Conservation (phyloP, 2,797 vertebrate genomes). For the Sphaeramia orbicularis region DNA sequence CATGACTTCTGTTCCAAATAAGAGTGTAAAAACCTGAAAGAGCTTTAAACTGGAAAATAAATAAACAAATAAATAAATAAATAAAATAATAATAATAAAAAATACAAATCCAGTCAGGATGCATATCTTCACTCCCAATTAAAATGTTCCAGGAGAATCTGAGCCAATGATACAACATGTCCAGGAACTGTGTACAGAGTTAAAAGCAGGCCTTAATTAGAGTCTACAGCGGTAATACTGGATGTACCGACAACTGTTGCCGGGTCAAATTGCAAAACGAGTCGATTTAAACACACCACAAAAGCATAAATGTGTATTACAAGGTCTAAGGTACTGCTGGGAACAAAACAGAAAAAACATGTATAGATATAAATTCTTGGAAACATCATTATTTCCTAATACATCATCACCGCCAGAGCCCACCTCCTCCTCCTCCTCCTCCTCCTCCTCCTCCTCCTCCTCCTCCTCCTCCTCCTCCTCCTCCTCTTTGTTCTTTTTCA, state of each 20-base stretch:
- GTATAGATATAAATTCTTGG: slow-evolving; percentile 17
- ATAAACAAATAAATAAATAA: no score
- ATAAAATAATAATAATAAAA: neutral
- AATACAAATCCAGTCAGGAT: slow-evolving; percentile 24
- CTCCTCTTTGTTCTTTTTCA: slow-evolving; percentile 23
- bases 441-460: slow-evolving; percentile 24
- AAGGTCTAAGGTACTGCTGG: neutral
- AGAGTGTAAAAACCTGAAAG: slow-evolving; percentile 24
- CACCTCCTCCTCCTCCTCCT: no score
- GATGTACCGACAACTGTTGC: neutral
- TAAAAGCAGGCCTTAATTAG: slow-evolving; percentile 20
- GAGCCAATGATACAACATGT: neutral
- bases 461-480: no score
- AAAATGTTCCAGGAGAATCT: slow-evolving; percentile 32
- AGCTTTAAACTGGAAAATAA: slow-evolving; percentile 16
- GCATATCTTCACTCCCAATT: slow-evolving; percentile 38
- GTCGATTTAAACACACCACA: neutral
- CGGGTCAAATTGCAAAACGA: slow-evolving; percentile 14
- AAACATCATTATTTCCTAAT: slow-evolving; percentile 8
- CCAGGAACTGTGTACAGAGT: neutral
- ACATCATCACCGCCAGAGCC: slow-evolving; percentile 4
- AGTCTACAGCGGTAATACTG: neutral
- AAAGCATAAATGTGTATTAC: slow-evolving; percentile 5
- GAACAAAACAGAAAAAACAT: slow-evolving; percentile 1
- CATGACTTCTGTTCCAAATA: slow-evolving; percentile 43